phyloP scores from a whole-genome alignment of 2,888 invertebrate genomes.

The Scrobipalpa costella region DNA sequence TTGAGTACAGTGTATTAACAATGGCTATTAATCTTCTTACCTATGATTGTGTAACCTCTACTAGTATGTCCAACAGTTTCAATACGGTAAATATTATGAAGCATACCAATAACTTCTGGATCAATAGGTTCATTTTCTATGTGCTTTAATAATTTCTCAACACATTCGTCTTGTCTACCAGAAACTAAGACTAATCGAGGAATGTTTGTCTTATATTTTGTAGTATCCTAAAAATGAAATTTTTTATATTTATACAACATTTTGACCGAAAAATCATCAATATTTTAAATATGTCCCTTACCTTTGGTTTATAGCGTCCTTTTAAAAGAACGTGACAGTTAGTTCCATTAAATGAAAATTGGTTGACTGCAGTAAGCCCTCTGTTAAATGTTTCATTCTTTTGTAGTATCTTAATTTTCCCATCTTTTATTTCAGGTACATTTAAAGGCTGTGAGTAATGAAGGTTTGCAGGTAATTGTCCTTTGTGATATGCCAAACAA shows the following conservation, averaged over 20 bases:
- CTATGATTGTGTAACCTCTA: conserved; percentile 82
- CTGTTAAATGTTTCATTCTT: conserved; percentile 46
- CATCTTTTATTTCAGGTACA: conserved; percentile 42
- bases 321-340: conserved; percentile 56
- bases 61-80: conserved; percentile 82
- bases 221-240: conserved; percentile 42
- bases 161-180: conserved; percentile 78
- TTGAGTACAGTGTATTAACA: no score
- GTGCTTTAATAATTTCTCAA: conserved; percentile 55
- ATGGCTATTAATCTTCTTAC: no score
- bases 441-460: conserved; percentile 48
- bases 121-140: conserved; percentile 59
- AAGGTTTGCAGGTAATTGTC: conserved; percentile 50
- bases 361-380: conserved; percentile 49
- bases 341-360: conserved; percentile 52
- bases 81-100: conserved; percentile 69
- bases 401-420: conserved; percentile 46
- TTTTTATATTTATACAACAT: no score
- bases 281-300: no score
- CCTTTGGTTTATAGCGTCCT: conserved; percentile 56
- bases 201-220: conserved; percentile 52
- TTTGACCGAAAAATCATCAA: neutral
- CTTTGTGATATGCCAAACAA: conserved; percentile 52
- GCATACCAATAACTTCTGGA: conserved; percentile 71
- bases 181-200: conserved; percentile 78